Evolutionary conservation across 2,797 vertebrate genomes (phyloP), one percentile per base, ranked within the genome.

Genomic region (Cichlasoma orientale): DNA sequence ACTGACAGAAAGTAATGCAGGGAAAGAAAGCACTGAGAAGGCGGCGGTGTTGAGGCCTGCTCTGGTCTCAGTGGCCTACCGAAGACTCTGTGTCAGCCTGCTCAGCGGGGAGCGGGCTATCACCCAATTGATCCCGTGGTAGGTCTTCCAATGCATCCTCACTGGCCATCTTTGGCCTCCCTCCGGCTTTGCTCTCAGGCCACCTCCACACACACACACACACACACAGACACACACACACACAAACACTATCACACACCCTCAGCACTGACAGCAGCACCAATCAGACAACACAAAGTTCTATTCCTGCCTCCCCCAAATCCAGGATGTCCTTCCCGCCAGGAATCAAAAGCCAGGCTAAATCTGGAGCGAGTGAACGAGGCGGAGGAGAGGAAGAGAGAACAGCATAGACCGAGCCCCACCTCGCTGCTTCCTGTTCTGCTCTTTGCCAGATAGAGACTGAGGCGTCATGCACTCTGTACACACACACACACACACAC

Each of bases 351-450:
- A 75, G 80, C 66, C 58, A 63, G 82, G 79, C 84, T 82, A 89
- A 90, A 85, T 76, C 72, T 54, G 61, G 88, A 92, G 79, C 66
- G 53, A 93, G 79, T 68, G 86, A 89, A 72, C 38, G 55, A 87
- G 68, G 84, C 16, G 71, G 88, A 86, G 83, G 78, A 88, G 77
- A 92, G 84, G 89, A 89, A 93, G 85, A 89, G 72, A 90, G 87
- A 89, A 76, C 79, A 53, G 83, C 78, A 54, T 19, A 82, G 85
- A 74, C 74, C 2, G 81, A 77, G 86, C 91, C 89, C 86, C 90
- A 92, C 91, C 92, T 92, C 86, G 50, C 83, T 75, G 80, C 88
- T 94, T 94, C 93, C 93, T 94, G 93, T 93, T 93, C 91, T 92
- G 90, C 85, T 92, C 82, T 57, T 50, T 82, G 86, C 88, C 91